phyloP scores from a whole-genome alignment of 2,888 invertebrate genomes.

The Heteromurus nitidus region DNA sequence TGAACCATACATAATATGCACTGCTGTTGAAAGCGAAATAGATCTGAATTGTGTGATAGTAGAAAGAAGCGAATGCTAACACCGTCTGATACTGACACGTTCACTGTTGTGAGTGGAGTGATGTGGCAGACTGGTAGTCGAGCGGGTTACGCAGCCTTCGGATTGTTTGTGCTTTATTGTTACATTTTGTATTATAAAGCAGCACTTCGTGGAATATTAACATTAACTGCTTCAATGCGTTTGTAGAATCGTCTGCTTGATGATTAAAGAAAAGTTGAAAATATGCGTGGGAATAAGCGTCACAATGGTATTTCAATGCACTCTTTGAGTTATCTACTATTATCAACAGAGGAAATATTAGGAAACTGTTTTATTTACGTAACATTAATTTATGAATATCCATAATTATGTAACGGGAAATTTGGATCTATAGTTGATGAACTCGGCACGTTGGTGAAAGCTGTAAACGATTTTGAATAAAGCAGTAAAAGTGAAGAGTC shows the following conservation, averaged over 20 bases:
- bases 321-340: too few relatives aligned
- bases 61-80: conserved; percentile 12
- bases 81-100: conserved; percentile 39
- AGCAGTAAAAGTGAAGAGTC: too few relatives aligned
- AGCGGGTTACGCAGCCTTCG: background rate
- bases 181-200: background rate
- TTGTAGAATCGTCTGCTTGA: background rate
- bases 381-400: too few relatives aligned
- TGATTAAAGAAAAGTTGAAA: background rate
- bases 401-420: too few relatives aligned
- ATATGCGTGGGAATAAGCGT: background rate
- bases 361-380: too few relatives aligned
- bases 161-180: background rate
- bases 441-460: too few relatives aligned
- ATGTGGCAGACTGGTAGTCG: background rate
- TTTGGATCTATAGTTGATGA: too few relatives aligned
- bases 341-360: too few relatives aligned
- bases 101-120: conserved; percentile 2
- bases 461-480: too few relatives aligned
- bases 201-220: too few relatives aligned
- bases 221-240: background rate
- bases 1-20: too few relatives aligned
- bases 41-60: conserved; percentile 29
- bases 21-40: conserved; percentile 3
- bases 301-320: too few relatives aligned